These are phyloP conservation scores for Tribolium castaneum DNA, from an alignment of 1,140 invertebrate genomes.

Conservation along the genomic window DNA sequence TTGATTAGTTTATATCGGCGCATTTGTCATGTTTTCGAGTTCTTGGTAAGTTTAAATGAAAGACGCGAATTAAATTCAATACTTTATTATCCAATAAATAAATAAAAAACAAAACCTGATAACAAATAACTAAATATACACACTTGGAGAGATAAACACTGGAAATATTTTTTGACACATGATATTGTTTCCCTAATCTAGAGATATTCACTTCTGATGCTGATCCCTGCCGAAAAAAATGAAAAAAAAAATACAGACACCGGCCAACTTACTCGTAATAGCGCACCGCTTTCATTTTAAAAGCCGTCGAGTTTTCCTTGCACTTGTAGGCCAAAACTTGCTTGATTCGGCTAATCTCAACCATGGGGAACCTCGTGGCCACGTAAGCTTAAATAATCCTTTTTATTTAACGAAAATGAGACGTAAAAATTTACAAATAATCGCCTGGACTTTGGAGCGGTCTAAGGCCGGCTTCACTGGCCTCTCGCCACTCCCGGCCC, in stretches of 20 bases:
- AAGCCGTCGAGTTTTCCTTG: constrained; percentile 80
- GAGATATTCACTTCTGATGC: constrained; percentile 11
- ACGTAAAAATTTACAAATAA: constrained; percentile 69
- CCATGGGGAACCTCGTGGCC: constrained; percentile 76
- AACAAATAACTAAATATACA: constrained; percentile 14
- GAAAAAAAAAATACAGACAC: background rate
- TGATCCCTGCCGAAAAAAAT: constrained; percentile 12
- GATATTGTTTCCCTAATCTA: constrained; percentile 6
- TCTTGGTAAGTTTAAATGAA: too few relatives aligned
- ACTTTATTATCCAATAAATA: background rate
- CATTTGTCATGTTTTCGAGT: too few relatives aligned
- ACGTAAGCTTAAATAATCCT: constrained; percentile 70
- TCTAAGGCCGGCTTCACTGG: constrained; percentile 79
- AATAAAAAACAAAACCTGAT: background rate
- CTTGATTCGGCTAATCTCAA: constrained; percentile 79
- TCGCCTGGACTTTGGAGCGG: constrained; percentile 77
- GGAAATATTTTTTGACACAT: constrained; percentile 24
- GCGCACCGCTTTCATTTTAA: constrained; percentile 77
- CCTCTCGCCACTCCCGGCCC: constrained; percentile 75
- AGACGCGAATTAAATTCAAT: background rate
- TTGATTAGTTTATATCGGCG: too few relatives aligned
- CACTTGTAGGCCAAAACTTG: constrained; percentile 82
- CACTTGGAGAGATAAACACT: background rate
- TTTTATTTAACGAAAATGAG: constrained; percentile 38
- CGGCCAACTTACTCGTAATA: constrained; percentile 68